These are phyloP conservation scores for Cerastis rubricosa DNA, from an alignment of 2,888 invertebrate species.

Conservation along the genomic window DNA sequence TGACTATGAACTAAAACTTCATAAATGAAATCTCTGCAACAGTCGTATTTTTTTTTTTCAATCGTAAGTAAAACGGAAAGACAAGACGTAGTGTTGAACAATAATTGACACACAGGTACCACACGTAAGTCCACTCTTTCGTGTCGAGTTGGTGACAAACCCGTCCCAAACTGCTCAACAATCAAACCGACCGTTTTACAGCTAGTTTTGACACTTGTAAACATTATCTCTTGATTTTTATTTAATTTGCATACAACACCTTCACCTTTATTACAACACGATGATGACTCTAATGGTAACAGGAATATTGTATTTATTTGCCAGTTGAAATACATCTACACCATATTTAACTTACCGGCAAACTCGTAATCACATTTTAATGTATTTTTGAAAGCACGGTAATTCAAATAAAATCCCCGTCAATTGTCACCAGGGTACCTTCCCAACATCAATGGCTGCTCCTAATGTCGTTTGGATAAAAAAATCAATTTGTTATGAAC, in stretches of 20 bases:
- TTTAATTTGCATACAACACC: slow-evolving; percentile 51
- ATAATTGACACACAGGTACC: no score
- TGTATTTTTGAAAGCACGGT: slow-evolving; percentile 68
- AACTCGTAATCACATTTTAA: slow-evolving; percentile 69
- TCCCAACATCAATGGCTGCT: slow-evolving; percentile 63
- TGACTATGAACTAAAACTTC: not conserved
- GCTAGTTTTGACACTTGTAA: not conserved
- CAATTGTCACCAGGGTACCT: slow-evolving; percentile 66
- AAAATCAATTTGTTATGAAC: slow-evolving; percentile 84
- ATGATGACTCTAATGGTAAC: slow-evolving; percentile 45
- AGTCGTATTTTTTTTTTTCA: not conserved
- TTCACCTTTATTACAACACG: no score
- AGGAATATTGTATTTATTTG: slow-evolving; percentile 59
- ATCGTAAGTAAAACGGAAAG: not conserved
- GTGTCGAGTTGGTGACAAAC: no score
- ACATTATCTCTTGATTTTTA: slow-evolving; percentile 46
- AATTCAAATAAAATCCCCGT: slow-evolving; percentile 69
- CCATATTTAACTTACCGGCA: slow-evolving; percentile 57
- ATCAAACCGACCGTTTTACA: not conserved
- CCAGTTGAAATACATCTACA: slow-evolving; percentile 61
- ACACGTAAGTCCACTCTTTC: no score
- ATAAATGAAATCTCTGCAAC: not conserved
- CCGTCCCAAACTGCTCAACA: not conserved
- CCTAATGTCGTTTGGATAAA: slow-evolving; percentile 74
- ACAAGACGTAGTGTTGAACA: not conserved